These are phyloP conservation scores for Alligator mississippiensis DNA, from an alignment of 2,113 vertebrate genomes.

Conservation along the genomic window DNA sequence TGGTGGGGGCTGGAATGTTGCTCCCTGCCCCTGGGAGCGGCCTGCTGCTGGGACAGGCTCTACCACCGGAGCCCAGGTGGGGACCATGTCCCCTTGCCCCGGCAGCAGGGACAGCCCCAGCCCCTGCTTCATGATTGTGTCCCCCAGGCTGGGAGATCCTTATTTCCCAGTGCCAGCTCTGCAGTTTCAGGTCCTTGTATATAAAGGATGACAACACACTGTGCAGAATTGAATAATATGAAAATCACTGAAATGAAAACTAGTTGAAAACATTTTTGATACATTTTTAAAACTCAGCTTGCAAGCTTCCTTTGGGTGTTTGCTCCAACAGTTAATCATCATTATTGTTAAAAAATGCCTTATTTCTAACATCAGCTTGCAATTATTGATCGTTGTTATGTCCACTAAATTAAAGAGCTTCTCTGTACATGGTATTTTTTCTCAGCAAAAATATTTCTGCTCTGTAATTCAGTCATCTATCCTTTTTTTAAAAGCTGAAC, in stretches of 20 bases:
- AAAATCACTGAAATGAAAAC: neutral
- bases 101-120: no score
- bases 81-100: no score
- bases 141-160: no score
- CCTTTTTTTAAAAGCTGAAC: conserved; percentile 8
- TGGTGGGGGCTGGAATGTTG: no score
- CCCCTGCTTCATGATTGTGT: no score
- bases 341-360: neutral
- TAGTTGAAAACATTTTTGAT: neutral
- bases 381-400: neutral
- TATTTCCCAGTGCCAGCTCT: no score
- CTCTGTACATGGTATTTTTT: conserved; percentile 10
- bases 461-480: neutral
- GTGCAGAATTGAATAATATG: neutral
- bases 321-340: neutral
- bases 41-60: no score
- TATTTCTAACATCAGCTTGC: neutral
- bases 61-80: no score
- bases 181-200: neutral
- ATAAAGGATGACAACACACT: neutral
- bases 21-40: no score
- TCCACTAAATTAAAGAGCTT: neutral
- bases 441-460: neutral
- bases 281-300: neutral
- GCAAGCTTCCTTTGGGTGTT: neutral